Base-by-base conservation (phyloP, 2,888 invertebrate genomes). In the Trichogramma evanescens region DNA sequence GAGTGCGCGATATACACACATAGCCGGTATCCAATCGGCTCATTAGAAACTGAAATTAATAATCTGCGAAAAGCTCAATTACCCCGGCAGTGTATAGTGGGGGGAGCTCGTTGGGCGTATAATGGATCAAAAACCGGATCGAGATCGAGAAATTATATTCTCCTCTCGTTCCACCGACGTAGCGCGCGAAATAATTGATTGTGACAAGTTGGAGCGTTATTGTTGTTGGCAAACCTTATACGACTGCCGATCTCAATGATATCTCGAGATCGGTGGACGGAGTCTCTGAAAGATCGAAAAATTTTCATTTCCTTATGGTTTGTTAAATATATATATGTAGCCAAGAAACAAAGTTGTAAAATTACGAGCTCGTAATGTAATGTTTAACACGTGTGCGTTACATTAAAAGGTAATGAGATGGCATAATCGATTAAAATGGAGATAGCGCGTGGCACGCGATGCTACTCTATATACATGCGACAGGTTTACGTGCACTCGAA, bases 41-140 rank as follows among this genome's bases (percentile, higher is more conserved):
- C 26, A 59, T 56, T 50, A 40, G 56, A 56, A 61, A 58, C 54
- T 44, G 49, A 61, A 61, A 61, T 61, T 58, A 58, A 61, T 58
- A 61, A 55, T 55, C 58, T 52, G 40, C 7, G 55, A 49, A 58
- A 55, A 62, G 9, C 52, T 55, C 59, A 51, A 48, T 51, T 55
- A 59, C 42, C 8, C 1, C 4, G 6, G 43, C 40, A 9, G 44
- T 41, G 39, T 10, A 40, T 8, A 38, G 38, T 44, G 9, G 39
- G 43, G 38, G 46, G 13, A 52, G 7, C 46, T 5, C 46, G 46
- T 10, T 9, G 4, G 46, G 43, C 42, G 13, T 8, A 44, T 6
- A 38, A 13, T 26, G 45, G 2, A 6, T 1, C n/a, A 38, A 58
- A 58, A 59, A 50, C 59, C 26, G 10, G 50, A 55, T 43, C 44